Base-by-base conservation (phyloP, 1,140 invertebrate species). In the honey bee (Apis mellifera) region DNA sequence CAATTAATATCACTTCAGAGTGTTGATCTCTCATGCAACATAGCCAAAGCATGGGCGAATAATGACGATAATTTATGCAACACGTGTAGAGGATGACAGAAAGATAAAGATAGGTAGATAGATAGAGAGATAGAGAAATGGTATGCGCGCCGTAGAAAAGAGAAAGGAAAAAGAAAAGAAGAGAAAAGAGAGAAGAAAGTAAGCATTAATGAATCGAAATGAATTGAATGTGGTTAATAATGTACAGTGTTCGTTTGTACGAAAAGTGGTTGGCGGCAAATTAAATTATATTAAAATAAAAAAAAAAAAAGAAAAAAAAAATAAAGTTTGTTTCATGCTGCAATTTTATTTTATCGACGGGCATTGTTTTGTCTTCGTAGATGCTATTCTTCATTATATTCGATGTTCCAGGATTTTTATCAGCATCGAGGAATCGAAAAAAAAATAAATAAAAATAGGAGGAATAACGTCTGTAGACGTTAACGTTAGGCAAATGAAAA, bases 31-130 rank as follows among this genome's bases (percentile, higher is more conserved):
- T 86, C 93, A 93, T 93, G 93, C 93, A 92, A 85, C 92, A 93
- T 92, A 83, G 93, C 91, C 91, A 94, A 94, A 93, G 93, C 93
- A 89, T 86, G 90, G 91, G 90, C 92, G 85, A 89, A 78, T 91
- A 83, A 68, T 83, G 55, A 76, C 90, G 81, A 88, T 77, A 85
- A 88, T 62, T 89, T 89, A 84, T 74, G 79, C 80, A 83, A 74
- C 74, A 48, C 69, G 76, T 17, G 54, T 54, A 32, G 50, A 70
- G 32, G 68, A 52, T 55, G 66, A 60, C 1, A 62, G 26, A 68
- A 69, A 3, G 17, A 32, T 17, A 78, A 75, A 54, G 55, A 50
- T 12, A 48, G 64, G 32, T 42, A 42, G 32, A 42, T 42, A 42
- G 32, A 42, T 42, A 72, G 55, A 72, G 19, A 66, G 78, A 57